phyloP scores from a whole-genome alignment of 2,888 invertebrate genomes.

The Muscina levida region DNA sequence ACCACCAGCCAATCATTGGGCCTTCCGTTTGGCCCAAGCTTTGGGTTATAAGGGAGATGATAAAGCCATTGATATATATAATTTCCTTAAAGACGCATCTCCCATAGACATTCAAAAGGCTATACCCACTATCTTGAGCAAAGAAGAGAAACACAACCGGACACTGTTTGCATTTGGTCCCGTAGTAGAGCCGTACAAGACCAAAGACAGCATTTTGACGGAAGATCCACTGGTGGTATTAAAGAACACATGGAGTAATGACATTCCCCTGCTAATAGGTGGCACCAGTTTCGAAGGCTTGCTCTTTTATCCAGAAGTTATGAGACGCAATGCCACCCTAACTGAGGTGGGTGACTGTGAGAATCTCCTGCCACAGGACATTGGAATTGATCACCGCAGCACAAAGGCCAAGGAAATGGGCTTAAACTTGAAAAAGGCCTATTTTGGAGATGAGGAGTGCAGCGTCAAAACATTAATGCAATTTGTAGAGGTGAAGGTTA shows the following conservation, averaged over 20 bases:
- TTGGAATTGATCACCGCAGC: constrained; percentile 69
- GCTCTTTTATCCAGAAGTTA: constrained; percentile 76
- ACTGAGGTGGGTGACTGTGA: constrained; percentile 74
- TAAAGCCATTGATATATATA: constrained; percentile 76
- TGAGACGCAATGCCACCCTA: constrained; percentile 74
- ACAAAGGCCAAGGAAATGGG: constrained; percentile 70
- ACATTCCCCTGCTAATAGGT: constrained; percentile 77
- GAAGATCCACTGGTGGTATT: constrained; percentile 71
- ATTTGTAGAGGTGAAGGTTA: constrained; percentile 74
- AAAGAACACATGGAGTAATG: constrained; percentile 75
- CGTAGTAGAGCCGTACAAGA: constrained; percentile 76
- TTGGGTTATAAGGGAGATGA: constrained; percentile 73
- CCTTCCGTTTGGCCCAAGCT: constrained; percentile 74
- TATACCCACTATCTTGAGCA: constrained; percentile 71
- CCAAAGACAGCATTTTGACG: constrained; percentile 74
- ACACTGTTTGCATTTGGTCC: constrained; percentile 77
- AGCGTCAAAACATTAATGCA: constrained; percentile 77
- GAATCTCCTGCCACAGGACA: constrained; percentile 73
- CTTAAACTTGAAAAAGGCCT: constrained; percentile 71
- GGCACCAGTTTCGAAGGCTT: constrained; percentile 78
- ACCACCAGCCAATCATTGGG: constrained; percentile 71
- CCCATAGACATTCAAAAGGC: constrained; percentile 73
- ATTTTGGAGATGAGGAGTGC: constrained; percentile 75
- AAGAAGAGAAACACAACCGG: constrained; percentile 74
- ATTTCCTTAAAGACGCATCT: constrained; percentile 72